Conservation (phyloP, 2,888 invertebrate genomes). For the Endotricha flammealis region DNA sequence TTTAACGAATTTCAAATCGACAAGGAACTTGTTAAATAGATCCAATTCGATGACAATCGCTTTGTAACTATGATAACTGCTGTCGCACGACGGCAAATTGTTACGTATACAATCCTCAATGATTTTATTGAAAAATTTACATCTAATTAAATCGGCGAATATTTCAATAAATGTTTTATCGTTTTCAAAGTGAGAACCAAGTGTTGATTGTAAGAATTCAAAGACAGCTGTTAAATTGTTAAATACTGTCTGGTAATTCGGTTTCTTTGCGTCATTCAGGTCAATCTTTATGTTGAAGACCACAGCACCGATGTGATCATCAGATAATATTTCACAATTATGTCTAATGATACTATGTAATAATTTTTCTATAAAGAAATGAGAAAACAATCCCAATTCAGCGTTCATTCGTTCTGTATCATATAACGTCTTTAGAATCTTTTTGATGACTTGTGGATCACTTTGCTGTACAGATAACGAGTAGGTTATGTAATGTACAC, state of each 20-base stretch:
- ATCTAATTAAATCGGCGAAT: slow-evolving; percentile 53
- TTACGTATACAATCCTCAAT: slow-evolving; percentile 65
- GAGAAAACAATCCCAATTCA: slow-evolving; percentile 61
- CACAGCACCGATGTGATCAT: slow-evolving; percentile 62
- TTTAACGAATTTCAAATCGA: slow-evolving; percentile 65
- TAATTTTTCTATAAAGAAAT: slow-evolving; percentile 61
- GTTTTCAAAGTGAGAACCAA: slow-evolving; percentile 58
- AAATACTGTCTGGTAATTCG: slow-evolving; percentile 62
- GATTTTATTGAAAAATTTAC: slow-evolving; percentile 63
- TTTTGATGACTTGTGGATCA: slow-evolving; percentile 55
- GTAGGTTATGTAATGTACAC: slow-evolving; percentile 50
- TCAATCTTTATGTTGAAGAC: slow-evolving; percentile 64
- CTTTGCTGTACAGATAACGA: slow-evolving; percentile 62
- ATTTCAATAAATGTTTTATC: slow-evolving; percentile 59
- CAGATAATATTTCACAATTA: slow-evolving; percentile 65
- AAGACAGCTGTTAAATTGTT: slow-evolving; percentile 67
- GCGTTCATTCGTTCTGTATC: slow-evolving; percentile 56
- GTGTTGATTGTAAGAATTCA: slow-evolving; percentile 64
- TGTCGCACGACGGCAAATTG: slow-evolving; percentile 61
- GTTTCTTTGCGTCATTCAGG: slow-evolving; percentile 46
- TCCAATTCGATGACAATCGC: slow-evolving; percentile 62
- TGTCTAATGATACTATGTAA: slow-evolving; percentile 60
- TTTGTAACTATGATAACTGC: slow-evolving; percentile 58
- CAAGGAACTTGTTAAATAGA: slow-evolving; percentile 63
- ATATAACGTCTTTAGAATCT: slow-evolving; percentile 59